Evolutionary conservation across 2,113 vertebrate species (phyloP).

Genomic region (Lophura nycthemera): DNA sequence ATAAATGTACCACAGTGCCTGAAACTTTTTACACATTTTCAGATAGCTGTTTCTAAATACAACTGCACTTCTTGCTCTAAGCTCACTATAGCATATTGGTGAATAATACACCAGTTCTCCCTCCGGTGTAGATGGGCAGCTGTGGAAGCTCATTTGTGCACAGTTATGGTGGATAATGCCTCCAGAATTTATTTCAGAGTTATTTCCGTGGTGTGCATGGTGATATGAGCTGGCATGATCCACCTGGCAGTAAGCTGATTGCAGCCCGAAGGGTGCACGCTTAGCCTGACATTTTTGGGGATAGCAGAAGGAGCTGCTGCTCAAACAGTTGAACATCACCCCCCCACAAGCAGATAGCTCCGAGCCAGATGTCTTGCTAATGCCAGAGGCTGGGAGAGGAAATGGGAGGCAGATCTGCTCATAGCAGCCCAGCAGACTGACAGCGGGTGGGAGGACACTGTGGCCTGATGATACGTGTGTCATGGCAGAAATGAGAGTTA

Average conservation of each 20-base stretch:
- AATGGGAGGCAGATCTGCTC: not conserved
- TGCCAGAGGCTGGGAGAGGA: not conserved
- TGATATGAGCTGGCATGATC: not conserved
- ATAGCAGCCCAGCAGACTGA: not conserved
- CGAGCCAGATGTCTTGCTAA: not conserved
- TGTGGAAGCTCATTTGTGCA: not conserved
- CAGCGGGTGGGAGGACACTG: not conserved
- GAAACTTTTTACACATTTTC: not conserved
- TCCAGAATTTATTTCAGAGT: not conserved
- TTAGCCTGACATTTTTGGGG: not conserved
- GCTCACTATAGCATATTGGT: not conserved
- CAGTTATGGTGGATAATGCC: not conserved
- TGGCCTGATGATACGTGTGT: rapidly evolving
- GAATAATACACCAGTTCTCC: not conserved
- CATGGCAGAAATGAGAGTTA: not conserved
- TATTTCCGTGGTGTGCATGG: not conserved
- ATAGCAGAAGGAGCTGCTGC: not conserved
- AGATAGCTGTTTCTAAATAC: not conserved
- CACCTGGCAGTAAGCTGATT: not conserved
- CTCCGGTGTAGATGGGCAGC: not conserved
- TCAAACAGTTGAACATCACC: not conserved
- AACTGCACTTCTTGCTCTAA: not conserved
- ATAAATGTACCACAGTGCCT: not conserved
- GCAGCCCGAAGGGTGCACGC: not conserved
- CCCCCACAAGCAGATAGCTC: not conserved